Evolutionary conservation across 2,113 vertebrate genomes (phyloP), one percentile per base, ranked within the genome.

Genomic region (Gnathonemus echidnorhynchus): DNA sequence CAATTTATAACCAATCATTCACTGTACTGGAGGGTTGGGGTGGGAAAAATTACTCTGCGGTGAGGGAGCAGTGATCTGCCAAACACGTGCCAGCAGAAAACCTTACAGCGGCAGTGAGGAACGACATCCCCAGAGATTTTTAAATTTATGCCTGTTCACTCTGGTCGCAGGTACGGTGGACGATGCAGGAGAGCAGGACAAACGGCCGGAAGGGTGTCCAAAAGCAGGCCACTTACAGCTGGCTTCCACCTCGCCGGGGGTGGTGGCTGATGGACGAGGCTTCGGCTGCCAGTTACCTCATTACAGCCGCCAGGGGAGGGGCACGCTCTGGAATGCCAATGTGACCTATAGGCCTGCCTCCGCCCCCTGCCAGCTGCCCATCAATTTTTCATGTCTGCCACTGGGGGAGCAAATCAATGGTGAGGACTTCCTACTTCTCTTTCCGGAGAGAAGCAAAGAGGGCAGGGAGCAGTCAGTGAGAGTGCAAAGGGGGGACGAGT

Each of bases 311-410:
- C 17, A 3, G 27, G 27, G 86, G 11, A 39, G 49, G 49, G 17
- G 15, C 27, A 9, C 49, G 1, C 48, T 56, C 31, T 39, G 35
- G 86, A 35, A 87, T 87, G 86, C 86, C 86, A 87, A 39, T 5
- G n/a, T 53, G 50, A 87, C 86, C 86, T 87, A 87, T 53, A 53
- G 86, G 86, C 50, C 48, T 35, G 49, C 50, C 86, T 56, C 86
- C 86, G 1, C 86, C 50, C 86, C 86, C 86, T 53, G 50, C 86
- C 48, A 87, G 86, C 86, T 87, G 86, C 27, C 49, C 50, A 87
- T 87, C 86, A 87, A 87, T 87, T 87, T 87, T 87, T 87, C 86
- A 87, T 87, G 86, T 53, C 86, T 35, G 13, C 50, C 86, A 87
- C 31, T 10, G 50, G 49, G 50, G 11, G 85, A 53, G 49, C 45